phyloP scores from a whole-genome alignment of 2,113 vertebrate genomes.

The Halcyon malimbica region DNA sequence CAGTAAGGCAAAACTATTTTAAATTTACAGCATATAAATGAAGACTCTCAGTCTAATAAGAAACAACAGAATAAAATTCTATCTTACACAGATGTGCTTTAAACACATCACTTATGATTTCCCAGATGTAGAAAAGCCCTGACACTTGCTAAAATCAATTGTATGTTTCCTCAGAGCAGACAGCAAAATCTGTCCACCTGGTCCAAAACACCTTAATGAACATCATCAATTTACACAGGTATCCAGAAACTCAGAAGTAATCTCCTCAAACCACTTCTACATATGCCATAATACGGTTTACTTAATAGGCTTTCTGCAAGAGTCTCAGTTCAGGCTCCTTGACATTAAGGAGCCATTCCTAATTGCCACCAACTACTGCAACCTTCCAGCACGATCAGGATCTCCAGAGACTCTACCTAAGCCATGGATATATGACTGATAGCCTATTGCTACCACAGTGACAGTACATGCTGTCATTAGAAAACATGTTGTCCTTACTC shows the following conservation, averaged over 20 bases:
- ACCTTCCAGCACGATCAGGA: not conserved
- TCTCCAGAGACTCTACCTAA: not conserved
- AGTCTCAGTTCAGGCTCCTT: not conserved
- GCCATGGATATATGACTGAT: too few species aligned
- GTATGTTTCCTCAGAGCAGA: not conserved
- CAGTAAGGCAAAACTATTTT: not conserved
- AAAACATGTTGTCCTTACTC: not conserved
- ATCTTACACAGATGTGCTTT: not conserved
- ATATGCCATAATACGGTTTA: not conserved
- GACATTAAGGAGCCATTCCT: not conserved
- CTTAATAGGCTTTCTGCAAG: not conserved
- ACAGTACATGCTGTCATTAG: not conserved
- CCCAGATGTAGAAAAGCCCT: not conserved
- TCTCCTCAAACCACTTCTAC: not conserved
- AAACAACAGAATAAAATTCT: not conserved
- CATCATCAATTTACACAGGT: not conserved
- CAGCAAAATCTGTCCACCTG: not conserved
- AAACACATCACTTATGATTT: not conserved
- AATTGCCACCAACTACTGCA: not conserved
- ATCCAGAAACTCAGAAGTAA: not conserved
- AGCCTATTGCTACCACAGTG: not conserved
- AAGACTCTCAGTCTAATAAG: not conserved
- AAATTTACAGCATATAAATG: not conserved
- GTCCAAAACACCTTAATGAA: not conserved
- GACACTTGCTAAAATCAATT: not conserved